Conservation (phyloP, 1,140 invertebrate genomes). For the Hycleus cichorii region DNA sequence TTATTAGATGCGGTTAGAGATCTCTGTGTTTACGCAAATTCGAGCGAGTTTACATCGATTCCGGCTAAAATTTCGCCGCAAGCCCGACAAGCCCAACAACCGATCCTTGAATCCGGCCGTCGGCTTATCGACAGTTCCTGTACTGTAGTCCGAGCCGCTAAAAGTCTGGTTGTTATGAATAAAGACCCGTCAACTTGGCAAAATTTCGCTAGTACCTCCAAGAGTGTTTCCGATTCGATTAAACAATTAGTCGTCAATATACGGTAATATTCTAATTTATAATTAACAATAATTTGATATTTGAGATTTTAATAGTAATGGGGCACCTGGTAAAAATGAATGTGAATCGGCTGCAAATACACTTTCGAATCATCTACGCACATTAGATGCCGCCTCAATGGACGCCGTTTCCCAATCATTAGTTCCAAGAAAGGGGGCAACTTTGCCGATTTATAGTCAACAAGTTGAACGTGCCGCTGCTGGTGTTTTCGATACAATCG, state of each 20-base stretch:
- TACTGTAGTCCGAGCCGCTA: conserved; percentile 85
- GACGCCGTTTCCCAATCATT: conserved; percentile 81
- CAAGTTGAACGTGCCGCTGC: conserved; percentile 50
- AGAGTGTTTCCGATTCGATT: conserved; percentile 92
- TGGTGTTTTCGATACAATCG: conserved; percentile 72
- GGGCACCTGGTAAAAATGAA: conserved; percentile 91
- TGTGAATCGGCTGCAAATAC: conserved; percentile 80
- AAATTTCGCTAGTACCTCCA: conserved; percentile 84
- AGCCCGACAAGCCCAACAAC: conserved; percentile 72
- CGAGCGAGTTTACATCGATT: conserved; percentile 85
- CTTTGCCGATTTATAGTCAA: conserved; percentile 55
- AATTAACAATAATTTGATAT: not conserved
- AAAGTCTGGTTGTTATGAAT: conserved; percentile 79
- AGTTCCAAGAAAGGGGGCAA: conserved; percentile 63
- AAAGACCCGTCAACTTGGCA: conserved; percentile 93
- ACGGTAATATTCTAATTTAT: conserved; percentile 44
- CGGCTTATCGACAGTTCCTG: conserved; percentile 78
- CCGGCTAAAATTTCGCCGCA: conserved; percentile 84
- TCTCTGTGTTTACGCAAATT: conserved; percentile 86
- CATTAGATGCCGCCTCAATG: conserved; percentile 81
- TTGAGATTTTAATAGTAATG: conserved; percentile 58
- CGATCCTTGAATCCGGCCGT: conserved; percentile 77
- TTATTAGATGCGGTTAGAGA: conserved; percentile 77
- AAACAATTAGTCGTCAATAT: conserved; percentile 89
- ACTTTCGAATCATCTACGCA: conserved; percentile 65